phyloP scores from a whole-genome alignment of 2,888 invertebrate genomes.

The Octodonta nipae region DNA sequence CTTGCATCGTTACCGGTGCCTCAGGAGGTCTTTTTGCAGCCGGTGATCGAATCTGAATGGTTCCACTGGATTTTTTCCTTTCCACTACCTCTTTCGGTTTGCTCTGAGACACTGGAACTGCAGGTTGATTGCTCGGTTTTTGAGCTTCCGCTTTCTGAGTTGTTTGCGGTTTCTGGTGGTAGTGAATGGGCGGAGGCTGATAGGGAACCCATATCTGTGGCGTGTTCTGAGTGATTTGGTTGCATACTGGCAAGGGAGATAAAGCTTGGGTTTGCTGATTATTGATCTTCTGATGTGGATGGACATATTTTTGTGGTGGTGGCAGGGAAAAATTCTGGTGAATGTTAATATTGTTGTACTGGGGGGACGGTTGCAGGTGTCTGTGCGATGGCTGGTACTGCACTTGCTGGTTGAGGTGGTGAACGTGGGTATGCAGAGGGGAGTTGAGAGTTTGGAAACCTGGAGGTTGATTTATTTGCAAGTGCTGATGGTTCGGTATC shows the following conservation, averaged over 20 bases:
- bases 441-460: slow-evolving; percentile 40
- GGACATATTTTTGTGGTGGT: slow-evolving; percentile 5
- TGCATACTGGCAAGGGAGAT: slow-evolving; percentile 20
- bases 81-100: slow-evolving; percentile 23
- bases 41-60: slow-evolving; percentile 56
- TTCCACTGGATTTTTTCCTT: slow-evolving; percentile 19
- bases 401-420: slow-evolving; percentile 27
- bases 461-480: slow-evolving; percentile 24
- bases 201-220: slow-evolving; percentile 29
- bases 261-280: slow-evolving; percentile 17
- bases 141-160: slow-evolving; percentile 15
- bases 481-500: slow-evolving; percentile 40
- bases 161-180: slow-evolving; percentile 28
- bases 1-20: slow-evolving; percentile 73
- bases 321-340: too few species aligned
- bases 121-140: slow-evolving; percentile 9
- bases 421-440: slow-evolving; percentile 29
- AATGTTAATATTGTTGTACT: slow-evolving; percentile 16
- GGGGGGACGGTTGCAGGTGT: slow-evolving; percentile 21
- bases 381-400: too few species aligned
- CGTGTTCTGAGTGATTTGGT: slow-evolving; percentile 23
- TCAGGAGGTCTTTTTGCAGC: slow-evolving; percentile 72
- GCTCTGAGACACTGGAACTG: slow-evolving; percentile 8
- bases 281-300: slow-evolving; percentile 9
- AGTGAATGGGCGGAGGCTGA: slow-evolving; percentile 26